phyloP scores from a whole-genome alignment of 2,113 vertebrate species.

The Eulemur rufifrons region DNA sequence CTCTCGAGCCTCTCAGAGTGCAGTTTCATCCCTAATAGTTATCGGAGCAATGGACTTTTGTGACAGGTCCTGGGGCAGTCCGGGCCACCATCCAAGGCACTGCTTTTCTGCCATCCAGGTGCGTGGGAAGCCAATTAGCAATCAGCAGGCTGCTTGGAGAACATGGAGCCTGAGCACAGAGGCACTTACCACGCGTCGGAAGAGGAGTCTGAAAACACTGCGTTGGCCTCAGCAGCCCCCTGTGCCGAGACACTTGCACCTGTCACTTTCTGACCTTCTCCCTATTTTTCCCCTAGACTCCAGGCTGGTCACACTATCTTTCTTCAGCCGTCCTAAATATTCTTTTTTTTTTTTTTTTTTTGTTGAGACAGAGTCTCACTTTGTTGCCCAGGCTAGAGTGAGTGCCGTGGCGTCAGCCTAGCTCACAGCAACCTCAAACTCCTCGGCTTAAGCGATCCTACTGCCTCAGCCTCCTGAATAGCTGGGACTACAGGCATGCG shows the following conservation, averaged over 20 bases:
- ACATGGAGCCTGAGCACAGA: not conserved
- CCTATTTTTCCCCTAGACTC: not conserved
- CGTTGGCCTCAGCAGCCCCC: not conserved
- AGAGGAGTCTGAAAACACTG: not conserved
- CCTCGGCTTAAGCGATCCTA: no score
- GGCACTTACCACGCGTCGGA: not conserved
- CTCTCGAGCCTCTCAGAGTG: not conserved
- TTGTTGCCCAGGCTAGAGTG: no score
- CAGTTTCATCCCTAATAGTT: not conserved
- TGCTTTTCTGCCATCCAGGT: not conserved
- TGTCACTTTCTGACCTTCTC: not conserved
- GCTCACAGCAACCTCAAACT: no score
- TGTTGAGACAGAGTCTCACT: no score
- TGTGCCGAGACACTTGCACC: no score
- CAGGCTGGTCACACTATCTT: not conserved
- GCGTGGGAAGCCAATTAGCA: not conserved
- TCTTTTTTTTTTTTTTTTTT: no score
- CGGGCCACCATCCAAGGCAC: not conserved
- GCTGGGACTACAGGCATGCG: no score
- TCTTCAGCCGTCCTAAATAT: not conserved
- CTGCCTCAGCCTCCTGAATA: no score
- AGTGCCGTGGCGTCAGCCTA: no score
- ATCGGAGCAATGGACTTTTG: not conserved
- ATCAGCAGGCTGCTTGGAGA: not conserved
- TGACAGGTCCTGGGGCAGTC: not conserved